Evolutionary conservation across 1,140 invertebrate genomes (phyloP), one percentile per base, ranked within the genome.

Genomic region (Drosophila tristis): DNA sequence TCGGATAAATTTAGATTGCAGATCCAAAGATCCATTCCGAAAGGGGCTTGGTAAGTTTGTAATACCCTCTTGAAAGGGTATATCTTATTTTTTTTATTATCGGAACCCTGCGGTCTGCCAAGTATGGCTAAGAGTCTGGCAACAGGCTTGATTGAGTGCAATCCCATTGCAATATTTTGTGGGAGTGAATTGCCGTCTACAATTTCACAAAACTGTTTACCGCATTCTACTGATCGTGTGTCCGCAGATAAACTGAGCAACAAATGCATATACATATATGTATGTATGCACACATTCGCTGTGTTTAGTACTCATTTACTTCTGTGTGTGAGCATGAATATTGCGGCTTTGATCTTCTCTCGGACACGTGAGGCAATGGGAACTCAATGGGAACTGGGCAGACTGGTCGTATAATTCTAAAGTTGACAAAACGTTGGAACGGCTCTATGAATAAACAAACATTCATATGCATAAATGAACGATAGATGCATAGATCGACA

Each of bases 131-230:
- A 48, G 29, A 67, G 54, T 56, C 67, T 31, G 45, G 70, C 68
- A 57, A 53, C 62, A 56, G 63, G 68, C 74, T 80, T 80, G 77
- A 79, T 79, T 79, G 76, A 68, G 72, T 85, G 67, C 67, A 20
- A 63, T 47, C 35, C 42, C 48, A 78, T 47, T 67, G 60, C 49
- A 49, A 58, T 55, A 42, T 56, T 66, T 62, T 47, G 23, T 53
- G 71, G n/a, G 20, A 59, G 31, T 44, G 25, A 44, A 53, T 42
- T 63, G 53, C 39, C 64, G 73, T 86, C 68, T 86, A 61, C 45
- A 68, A 86, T 84, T 84, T 86, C 80, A 74, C 77, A 80, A 58
- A 62, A 74, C 57, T 80, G 77, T 72, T 61, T 45, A 61, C 63
- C 72, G 61, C 72, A 84, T 53, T 80, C 49, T 42, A 31, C 66